Conservation (phyloP, 2,888 invertebrate species). For the Synergus gifuensis region DNA sequence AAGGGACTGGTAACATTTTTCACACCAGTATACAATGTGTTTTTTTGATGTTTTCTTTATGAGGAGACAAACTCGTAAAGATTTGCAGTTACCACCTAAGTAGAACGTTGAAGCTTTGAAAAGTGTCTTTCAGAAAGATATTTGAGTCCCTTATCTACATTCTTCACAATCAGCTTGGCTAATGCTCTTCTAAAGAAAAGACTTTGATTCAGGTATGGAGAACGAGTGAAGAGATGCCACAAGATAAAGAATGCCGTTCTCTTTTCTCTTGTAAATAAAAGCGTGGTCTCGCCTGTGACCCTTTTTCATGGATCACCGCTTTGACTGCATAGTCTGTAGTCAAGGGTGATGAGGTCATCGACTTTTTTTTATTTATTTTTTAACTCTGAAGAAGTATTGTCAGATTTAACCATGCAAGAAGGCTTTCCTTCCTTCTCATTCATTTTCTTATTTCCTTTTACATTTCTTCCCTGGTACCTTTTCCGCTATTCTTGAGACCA, state of each 20-base stretch:
- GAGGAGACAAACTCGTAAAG: conserved; percentile 1
- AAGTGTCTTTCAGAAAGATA: conserved; percentile 28
- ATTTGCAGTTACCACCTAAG: conserved; percentile 20
- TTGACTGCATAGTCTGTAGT: conserved; percentile 16
- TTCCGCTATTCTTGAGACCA: conserved; percentile 37
- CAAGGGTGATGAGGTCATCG: conserved; percentile 36
- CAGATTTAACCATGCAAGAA: conserved; percentile 11
- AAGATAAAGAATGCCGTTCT: conserved; percentile 37
- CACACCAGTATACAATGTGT: conserved; percentile 16
- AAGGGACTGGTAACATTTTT: conserved; percentile 24
- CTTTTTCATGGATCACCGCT: conserved; percentile 26
- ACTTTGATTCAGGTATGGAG: conserved; percentile 29
- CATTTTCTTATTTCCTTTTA: neutral
- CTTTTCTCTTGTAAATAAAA: conserved; percentile 39
- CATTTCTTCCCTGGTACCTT: conserved; percentile 19
- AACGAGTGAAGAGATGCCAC: conserved; percentile 19
- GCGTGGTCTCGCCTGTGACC: conserved; percentile 17
- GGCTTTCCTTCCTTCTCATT: conserved; percentile 17
- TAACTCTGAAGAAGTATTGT: conserved; percentile 23
- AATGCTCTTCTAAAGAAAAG: conserved; percentile 37
- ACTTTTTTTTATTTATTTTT: conserved; percentile 16
- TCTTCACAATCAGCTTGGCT: conserved; percentile 35
- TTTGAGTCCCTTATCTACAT: conserved; percentile 37
- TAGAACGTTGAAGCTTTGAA: conserved; percentile 24
- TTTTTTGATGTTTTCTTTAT: neutral